These are phyloP conservation scores for Mechanitis messenoides DNA, from an alignment of 2,888 invertebrate species.

Conservation along the genomic window DNA sequence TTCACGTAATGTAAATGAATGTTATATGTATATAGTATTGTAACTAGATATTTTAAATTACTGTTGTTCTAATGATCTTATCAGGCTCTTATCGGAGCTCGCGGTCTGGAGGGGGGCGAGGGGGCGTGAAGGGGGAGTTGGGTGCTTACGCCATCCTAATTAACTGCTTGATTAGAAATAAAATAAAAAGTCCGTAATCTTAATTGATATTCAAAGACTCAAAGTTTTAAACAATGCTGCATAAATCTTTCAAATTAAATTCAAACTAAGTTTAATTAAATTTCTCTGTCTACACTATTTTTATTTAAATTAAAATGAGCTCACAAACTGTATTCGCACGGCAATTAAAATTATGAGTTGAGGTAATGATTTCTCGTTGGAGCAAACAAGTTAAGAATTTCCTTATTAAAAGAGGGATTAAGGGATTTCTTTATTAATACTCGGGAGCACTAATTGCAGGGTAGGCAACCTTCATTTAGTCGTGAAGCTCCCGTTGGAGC, in stretches of 20 bases:
- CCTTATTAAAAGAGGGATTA: conserved; percentile 52
- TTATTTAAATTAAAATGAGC: conserved; percentile 10
- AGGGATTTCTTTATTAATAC: conserved; percentile 61
- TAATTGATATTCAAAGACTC: conserved; percentile 68
- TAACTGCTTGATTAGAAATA: conserved; percentile 66
- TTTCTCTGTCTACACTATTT: conserved; percentile 20
- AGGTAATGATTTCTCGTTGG: conserved; percentile 32
- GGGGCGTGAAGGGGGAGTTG: conserved; percentile 16
- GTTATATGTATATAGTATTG: not conserved
- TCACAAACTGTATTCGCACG: conserved; percentile 18
- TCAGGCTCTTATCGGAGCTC: conserved; percentile 24
- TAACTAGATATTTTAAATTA: conserved; percentile 11
- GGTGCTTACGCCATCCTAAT: conserved; percentile 59
- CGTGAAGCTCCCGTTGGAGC: conserved; percentile 42
- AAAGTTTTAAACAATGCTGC: conserved; percentile 39
- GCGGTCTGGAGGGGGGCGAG: conserved; percentile 20
- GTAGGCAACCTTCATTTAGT: conserved; percentile 51
- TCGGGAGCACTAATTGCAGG: conserved; percentile 55
- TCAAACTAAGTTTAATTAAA: conserved; percentile 18
- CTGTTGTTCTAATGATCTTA: conserved; percentile 14
- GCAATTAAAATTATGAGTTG: conserved; percentile 30
- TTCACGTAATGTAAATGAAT: not conserved
- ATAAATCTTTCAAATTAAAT: conserved; percentile 20
- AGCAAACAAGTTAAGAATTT: conserved; percentile 41
- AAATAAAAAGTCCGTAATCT: conserved; percentile 68